Evolutionary conservation across 2,797 vertebrate species (phyloP).

Genomic region (Pelodytes ibericus): DNA sequence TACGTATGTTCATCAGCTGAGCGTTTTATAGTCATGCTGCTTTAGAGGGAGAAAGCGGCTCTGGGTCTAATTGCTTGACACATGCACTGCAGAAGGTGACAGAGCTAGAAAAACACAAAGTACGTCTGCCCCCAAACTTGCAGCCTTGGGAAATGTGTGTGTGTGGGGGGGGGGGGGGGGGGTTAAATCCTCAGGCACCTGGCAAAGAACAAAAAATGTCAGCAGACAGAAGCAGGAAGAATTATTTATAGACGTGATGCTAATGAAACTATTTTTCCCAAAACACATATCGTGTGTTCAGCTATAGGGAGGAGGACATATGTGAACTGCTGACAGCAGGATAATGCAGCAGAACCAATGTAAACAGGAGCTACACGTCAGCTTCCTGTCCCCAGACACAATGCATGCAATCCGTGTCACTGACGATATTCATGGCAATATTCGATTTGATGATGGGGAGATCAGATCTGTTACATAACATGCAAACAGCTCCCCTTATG

Average conservation of each 20-base stretch:
- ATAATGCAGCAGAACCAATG: neutral
- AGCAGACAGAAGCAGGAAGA: conserved; percentile 16
- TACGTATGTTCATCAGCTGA: no score
- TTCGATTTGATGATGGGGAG: neutral
- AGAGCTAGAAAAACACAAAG: neutral
- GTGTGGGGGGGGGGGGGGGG: no score
- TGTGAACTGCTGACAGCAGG: neutral
- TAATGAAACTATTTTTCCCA: conserved; percentile 22
- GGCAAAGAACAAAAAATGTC: conserved; percentile 1
- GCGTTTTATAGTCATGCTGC: neutral
- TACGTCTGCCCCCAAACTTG: neutral
- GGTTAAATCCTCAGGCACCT: neutral
- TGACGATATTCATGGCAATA: neutral
- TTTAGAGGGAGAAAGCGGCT: neutral
- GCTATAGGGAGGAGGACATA: conserved; percentile 5
- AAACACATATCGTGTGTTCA: neutral
- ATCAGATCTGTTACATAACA: neutral
- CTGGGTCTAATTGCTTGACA: neutral
- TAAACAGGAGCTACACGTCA: neutral
- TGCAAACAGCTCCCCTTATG: neutral
- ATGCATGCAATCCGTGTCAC: conserved; percentile 14
- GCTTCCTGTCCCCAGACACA: neutral
- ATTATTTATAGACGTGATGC: conserved; percentile 24
- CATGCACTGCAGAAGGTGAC: neutral
- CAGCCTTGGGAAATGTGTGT: neutral